Base-by-base conservation (phyloP, 2,888 invertebrate species). In the Drosophila macrospina region DNA sequence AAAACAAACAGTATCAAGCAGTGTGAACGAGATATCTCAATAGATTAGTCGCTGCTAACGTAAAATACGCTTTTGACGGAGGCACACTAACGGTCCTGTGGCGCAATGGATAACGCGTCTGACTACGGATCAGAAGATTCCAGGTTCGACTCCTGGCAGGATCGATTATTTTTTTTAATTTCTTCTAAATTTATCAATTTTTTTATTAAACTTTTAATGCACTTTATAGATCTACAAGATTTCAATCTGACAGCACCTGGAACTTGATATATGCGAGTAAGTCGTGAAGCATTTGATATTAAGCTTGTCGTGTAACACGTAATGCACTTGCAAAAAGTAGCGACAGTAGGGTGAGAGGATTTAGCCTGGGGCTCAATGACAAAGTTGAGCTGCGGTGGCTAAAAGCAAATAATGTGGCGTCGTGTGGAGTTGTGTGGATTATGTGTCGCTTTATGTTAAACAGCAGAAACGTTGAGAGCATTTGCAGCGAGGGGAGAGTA, bases 71-170 rank as follows among this genome's bases (percentile, higher is more conserved):
- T 26, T 42, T 44, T 26, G 44, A 2, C 44, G 13, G 26, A 13
- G 6, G 3, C 3, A 0, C 16, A 6, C 34, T 5, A 11, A 1
- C 30, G 92, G 92, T 91, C 92, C 91, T 92, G 91, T 92, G 92
- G 92, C 91, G 92, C 92, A 92, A 92, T 92, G 92, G 92, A 92
- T 92, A 92, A 92, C 92, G 92, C 92, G 92, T 92, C 92, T 91
- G 92, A 92, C 92, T 92, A 91, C 91, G 92, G 92, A 92, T 92
- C 92, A 92, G 92, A 92, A 91, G 92, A 92, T 91, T 92, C 92
- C 92, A 92, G 92, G 92, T 92, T 92, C 92, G 92, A 92, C 92
- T 92, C 92, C 91, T 92, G 44, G 44, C 44, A 44, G 24, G 44
- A 44, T 26, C 26, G 26, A 8, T 6, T n/a, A 20, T 26, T 10